Evolutionary conservation across 2,888 invertebrate genomes (phyloP).

Genomic region (Nudaria mundana): DNA sequence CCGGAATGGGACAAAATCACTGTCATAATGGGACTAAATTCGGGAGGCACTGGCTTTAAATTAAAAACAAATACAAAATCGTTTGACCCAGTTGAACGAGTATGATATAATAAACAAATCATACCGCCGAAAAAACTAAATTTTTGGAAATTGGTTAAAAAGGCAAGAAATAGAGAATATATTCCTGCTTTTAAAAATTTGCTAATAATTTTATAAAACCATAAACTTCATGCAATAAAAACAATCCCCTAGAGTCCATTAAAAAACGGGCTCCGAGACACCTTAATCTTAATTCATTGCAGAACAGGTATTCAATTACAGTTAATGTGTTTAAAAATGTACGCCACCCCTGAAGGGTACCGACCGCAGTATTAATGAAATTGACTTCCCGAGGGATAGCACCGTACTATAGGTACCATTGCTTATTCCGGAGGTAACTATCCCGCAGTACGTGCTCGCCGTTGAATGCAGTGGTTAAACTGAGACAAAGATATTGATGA

Average conservation of each 20-base stretch:
- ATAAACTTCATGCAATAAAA: no score
- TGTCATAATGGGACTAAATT: no score
- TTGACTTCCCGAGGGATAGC: slow-evolving; percentile 67
- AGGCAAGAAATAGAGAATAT: not conserved
- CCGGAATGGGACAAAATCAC: no score
- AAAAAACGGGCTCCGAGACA: slow-evolving; percentile 38
- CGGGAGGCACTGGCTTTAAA: no score
- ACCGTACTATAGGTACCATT: slow-evolving; percentile 34
- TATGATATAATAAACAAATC: no score
- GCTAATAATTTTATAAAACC: no score
- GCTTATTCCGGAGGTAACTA: slow-evolving; percentile 25
- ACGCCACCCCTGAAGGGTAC: slow-evolving; percentile 48
- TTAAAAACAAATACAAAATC: no score
- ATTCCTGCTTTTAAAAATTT: not conserved
- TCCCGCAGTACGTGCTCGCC: slow-evolving; percentile 25
- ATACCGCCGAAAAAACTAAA: no score
- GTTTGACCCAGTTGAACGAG: no score
- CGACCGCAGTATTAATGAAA: slow-evolving; percentile 76
- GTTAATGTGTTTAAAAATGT: slow-evolving; percentile 73
- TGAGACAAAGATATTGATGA: slow-evolving; percentile 50
- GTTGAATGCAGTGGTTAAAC: slow-evolving; percentile 35
- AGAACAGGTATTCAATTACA: slow-evolving; percentile 69
- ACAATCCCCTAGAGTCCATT: slow-evolving; percentile 25
- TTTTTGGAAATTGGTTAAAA: no score
- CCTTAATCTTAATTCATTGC: slow-evolving; percentile 68